These are phyloP conservation scores for Plectropomus leopardus DNA, from an alignment of 2,113 vertebrate species.

Conservation along the genomic window DNA sequence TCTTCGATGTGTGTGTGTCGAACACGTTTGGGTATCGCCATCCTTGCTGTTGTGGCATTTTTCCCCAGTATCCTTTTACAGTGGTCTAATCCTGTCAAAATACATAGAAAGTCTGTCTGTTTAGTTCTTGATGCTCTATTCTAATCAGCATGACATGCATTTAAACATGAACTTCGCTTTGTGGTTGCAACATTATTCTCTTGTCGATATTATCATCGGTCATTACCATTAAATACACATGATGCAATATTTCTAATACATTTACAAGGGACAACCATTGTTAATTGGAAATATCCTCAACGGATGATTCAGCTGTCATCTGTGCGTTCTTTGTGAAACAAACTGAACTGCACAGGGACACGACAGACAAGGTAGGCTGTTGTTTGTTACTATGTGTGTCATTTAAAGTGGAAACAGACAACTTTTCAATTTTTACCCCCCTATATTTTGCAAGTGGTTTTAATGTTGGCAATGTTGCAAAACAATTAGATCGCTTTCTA, in stretches of 20 bases:
- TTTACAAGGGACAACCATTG: neutral
- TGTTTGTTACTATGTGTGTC: neutral
- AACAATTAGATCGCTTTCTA: too few relatives aligned
- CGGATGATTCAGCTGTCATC: conserved; percentile 78
- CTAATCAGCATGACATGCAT: neutral
- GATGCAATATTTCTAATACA: neutral
- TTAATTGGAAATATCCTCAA: conserved; percentile 78
- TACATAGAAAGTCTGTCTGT: neutral
- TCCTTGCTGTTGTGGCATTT: conserved; percentile 83
- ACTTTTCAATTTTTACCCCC: too few relatives aligned
- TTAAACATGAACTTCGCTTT: neutral
- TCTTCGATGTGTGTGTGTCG: conserved; percentile 78
- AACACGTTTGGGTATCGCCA: conserved; percentile 81
- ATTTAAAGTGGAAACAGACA: neutral
- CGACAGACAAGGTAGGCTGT: conserved; percentile 86
- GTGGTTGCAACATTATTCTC: conserved; percentile 1
- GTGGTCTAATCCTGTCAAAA: neutral
- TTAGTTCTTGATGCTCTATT: neutral
- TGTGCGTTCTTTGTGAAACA: conserved; percentile 86
- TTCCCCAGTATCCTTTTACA: conserved; percentile 94
- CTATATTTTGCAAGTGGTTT: too few relatives aligned
- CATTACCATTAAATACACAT: neutral
- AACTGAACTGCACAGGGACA: conserved; percentile 86
- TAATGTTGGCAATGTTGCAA: too few relatives aligned
- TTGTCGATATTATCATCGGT: neutral